phyloP scores from a whole-genome alignment of 2,888 invertebrate genomes.

The Dendrolimus houi region DNA sequence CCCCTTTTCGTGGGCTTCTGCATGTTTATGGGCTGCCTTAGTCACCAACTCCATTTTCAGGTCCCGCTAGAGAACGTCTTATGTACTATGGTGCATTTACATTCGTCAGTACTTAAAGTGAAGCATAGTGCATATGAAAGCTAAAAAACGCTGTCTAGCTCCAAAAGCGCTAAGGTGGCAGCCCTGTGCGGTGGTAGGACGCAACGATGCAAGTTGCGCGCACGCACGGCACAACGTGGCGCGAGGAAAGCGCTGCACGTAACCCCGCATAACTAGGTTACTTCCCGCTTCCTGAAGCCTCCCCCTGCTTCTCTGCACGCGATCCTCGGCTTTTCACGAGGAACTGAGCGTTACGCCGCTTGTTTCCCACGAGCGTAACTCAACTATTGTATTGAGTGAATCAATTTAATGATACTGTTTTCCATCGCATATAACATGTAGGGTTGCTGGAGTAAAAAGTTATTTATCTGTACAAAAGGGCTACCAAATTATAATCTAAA shows the following conservation, averaged over 20 bases:
- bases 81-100: too few species aligned
- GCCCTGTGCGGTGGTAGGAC: not conserved
- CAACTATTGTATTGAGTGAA: not conserved
- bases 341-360: constrained; percentile 20
- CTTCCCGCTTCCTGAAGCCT: constrained; percentile 56
- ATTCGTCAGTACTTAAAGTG: too few species aligned
- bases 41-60: too few species aligned
- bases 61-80: too few species aligned
- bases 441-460: too few species aligned
- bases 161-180: too few species aligned
- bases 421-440: not conserved
- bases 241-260: constrained; percentile 51
- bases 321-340: constrained; percentile 30
- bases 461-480: too few species aligned
- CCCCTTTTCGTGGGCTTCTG: too few species aligned
- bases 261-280: constrained; percentile 49
- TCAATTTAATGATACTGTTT: not conserved
- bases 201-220: not conserved
- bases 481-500: too few species aligned
- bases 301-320: constrained; percentile 11
- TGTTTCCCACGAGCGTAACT: constrained; percentile 23
- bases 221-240: constrained; percentile 15
- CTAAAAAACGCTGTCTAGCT: too few species aligned
- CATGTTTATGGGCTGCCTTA: too few species aligned
- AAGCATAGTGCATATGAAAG: too few species aligned